Evolutionary conservation across 2,888 invertebrate genomes (phyloP).

Genomic region (Orchestes rusci): DNA sequence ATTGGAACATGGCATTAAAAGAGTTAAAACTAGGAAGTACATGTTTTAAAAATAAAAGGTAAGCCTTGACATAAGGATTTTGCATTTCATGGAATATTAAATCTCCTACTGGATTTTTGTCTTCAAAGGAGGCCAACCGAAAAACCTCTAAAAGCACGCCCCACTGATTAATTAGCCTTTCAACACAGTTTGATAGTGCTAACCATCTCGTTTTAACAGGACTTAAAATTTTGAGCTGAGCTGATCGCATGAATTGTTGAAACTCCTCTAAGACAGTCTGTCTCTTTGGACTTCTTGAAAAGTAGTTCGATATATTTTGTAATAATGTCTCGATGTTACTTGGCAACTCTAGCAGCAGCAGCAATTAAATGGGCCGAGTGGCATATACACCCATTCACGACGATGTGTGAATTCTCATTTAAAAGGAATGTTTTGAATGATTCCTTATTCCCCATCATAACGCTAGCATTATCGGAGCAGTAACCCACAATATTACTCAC

Average conservation of each 20-base stretch:
- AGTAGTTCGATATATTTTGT: conserved; percentile 17
- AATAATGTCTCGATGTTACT: conserved; percentile 15
- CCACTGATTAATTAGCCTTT: conserved; percentile 19
- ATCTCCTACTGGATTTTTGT: conserved; percentile 13
- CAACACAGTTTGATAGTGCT: conserved; percentile 15
- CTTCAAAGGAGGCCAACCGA: conserved; percentile 10
- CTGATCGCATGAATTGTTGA: conserved; percentile 4
- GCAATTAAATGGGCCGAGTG: conserved; percentile 15
- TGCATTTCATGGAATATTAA: conserved; percentile 12
- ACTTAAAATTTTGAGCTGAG: conserved; percentile 13
- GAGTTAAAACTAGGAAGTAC: conserved; percentile 8
- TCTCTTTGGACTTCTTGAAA: conserved; percentile 19
- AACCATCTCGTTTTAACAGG: conserved; percentile 18
- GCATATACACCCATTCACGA: conserved; percentile 17
- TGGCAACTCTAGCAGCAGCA: conserved; percentile 15
- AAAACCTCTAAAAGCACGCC: conserved; percentile 12
- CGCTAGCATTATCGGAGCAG: no score
- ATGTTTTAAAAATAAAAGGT: conserved; percentile 7
- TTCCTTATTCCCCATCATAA: no score
- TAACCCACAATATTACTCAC: no score
- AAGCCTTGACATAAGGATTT: conserved; percentile 13
- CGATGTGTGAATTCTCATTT: no score
- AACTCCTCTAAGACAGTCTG: conserved; percentile 19
- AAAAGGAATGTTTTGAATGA: no score
- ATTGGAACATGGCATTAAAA: conserved; percentile 11